Conservation (phyloP, 2,888 invertebrate species). For the Nephrotoma guestfalica region DNA sequence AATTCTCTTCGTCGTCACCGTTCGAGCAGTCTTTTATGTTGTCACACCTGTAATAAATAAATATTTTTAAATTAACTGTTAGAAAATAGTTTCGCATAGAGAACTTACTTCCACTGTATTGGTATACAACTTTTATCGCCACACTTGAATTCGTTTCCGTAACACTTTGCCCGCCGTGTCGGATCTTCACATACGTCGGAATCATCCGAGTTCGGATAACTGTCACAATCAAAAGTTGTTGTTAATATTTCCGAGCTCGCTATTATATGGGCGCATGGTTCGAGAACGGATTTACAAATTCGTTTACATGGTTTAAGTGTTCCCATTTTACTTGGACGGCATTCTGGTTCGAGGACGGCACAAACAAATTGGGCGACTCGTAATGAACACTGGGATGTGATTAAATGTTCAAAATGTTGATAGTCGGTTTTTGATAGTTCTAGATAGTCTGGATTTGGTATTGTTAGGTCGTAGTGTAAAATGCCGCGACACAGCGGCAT, state of each 20-base stretch:
- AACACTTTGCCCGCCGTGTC: constrained; percentile 35
- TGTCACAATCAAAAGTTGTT: constrained; percentile 43
- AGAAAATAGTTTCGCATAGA: not conserved
- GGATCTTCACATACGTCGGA: constrained; percentile 38
- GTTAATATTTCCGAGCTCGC: constrained; percentile 38
- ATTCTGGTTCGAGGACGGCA: constrained; percentile 50
- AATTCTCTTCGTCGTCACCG: constrained; percentile 35
- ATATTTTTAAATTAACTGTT: not conserved
- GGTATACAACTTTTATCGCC: constrained; percentile 45
- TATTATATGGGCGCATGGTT: constrained; percentile 44
- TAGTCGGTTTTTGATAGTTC: constrained; percentile 23
- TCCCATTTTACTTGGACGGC: constrained; percentile 41
- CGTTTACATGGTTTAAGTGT: constrained; percentile 47
- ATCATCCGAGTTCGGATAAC: constrained; percentile 40
- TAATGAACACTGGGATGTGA: constrained; percentile 47
- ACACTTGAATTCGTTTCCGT: constrained; percentile 40
- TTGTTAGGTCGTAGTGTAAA: constrained; percentile 50
- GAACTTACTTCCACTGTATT: constrained; percentile 35
- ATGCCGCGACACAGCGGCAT: constrained; percentile 42
- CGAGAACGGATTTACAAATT: constrained; percentile 48
- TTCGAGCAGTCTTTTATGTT: constrained; percentile 33
- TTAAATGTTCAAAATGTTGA: constrained; percentile 42
- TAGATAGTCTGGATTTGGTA: constrained; percentile 23
- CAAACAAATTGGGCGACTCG: constrained; percentile 47
- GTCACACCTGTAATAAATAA: constrained; percentile 25